Conservation (phyloP, 30 jellyfish, hydroid and myxozoan genomes). For the Pelagia noctiluca region DNA sequence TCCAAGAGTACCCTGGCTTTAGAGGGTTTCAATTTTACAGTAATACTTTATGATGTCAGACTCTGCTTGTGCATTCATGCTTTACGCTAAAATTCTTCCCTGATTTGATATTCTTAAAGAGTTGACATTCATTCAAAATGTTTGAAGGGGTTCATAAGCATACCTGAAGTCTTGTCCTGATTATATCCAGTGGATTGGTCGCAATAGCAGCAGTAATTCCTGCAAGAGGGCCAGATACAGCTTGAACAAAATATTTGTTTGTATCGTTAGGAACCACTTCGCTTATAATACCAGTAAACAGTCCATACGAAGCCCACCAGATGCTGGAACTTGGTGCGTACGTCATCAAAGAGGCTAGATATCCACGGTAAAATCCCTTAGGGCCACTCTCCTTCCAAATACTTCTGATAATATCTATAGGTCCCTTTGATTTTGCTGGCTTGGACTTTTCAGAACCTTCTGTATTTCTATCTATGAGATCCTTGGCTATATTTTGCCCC, state of each 20-base stretch:
- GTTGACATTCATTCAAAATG: no score
- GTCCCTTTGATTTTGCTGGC: slow-evolving; percentile 22
- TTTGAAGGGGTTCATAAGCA: no score
- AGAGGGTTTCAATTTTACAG: no score
- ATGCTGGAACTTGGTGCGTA: slow-evolving; percentile 93
- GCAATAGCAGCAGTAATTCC: slow-evolving; percentile 77
- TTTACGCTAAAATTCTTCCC: no score
- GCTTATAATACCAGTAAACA: slow-evolving; percentile 67
- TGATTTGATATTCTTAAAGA: no score
- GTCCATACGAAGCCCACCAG: slow-evolving; percentile 98
- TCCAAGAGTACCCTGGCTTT: no score
- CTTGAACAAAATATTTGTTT: slow-evolving; percentile 84
- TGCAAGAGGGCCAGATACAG: slow-evolving; percentile 88
- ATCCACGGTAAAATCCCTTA: slow-evolving; percentile 93
- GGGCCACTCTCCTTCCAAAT: slow-evolving; percentile 80
- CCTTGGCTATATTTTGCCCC: slow-evolving; percentile 67
- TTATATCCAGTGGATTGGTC: slow-evolving; percentile 92
- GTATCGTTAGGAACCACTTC: slow-evolving; percentile 69
- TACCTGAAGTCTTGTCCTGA: slow-evolving; percentile 96
- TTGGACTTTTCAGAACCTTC: background rate
- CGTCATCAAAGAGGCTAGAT: slow-evolving; percentile 93
- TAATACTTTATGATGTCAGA: no score
- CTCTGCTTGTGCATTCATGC: no score
- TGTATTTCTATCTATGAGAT: background rate
- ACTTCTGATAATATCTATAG: slow-evolving; percentile 49